Base-by-base conservation (phyloP, 2,888 invertebrate species). In the Chironomus riparius region DNA sequence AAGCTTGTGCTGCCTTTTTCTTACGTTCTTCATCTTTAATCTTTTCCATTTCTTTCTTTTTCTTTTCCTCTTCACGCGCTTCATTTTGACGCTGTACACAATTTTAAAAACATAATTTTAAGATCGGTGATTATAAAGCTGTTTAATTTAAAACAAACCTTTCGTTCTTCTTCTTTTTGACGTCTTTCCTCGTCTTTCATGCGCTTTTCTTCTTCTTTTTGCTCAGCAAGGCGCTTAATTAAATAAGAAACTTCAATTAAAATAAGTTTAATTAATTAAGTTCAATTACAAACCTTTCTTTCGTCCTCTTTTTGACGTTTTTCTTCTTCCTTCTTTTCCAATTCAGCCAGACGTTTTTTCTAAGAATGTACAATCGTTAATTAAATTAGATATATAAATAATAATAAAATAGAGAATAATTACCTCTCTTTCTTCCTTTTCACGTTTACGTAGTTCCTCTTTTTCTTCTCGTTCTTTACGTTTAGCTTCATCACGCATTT, bases 1-100 rank as follows among this genome's bases (percentile, higher is more conserved):
- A 95, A 4, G 90, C 91, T 74, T 90, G 90, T 0, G 91, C 91
- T 0, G 90, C 90, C 80, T 93, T 93, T 79, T 91, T 91, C 80
- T 92, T 92, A 79, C 91, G 91, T 12, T 90, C 86, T 81, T 91
- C 91, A 73, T 88, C 88, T 82, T 92, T 92, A 79, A 89, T 86
- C 79, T 88, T 91, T 79, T 89, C 88, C 73, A 85, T 85, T 79
- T 88, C 88, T 79, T 87, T 92, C 82, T 85, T 88, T 78, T 83
- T 88, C 83, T 80, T 84, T 72, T 86, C 85, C 79, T 87, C 86
- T 78, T 87, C 87, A 79, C 77, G 76, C 15, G 76, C 77, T 65
- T 70, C 70, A 62, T 15, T 6, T 47, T 73, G 72, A 4, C 62
- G 61, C 72, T 68, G 18, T 7, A 3, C n/a, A n/a, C n/a, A n/a